A percentile compares a stretch with the other conserved stretches of the same genome.
phyloP scores from a whole-genome alignment of 2,888 invertebrate species.

The Scotopteryx bipunctaria region DNA sequence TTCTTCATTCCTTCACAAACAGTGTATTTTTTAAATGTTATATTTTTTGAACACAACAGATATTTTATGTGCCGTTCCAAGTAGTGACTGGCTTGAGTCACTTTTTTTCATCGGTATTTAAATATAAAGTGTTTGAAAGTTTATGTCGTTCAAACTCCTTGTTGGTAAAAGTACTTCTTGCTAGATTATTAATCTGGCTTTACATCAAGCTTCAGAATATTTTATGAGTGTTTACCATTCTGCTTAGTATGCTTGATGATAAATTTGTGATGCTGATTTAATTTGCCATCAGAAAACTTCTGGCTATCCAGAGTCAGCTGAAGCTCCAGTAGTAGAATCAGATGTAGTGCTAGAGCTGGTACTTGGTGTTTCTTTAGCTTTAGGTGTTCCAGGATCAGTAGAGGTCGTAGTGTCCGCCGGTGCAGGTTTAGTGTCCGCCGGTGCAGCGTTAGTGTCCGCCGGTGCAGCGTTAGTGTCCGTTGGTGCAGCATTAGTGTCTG shows the following conservation, averaged over 20 bases:
- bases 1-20: neutral
- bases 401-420: neutral
- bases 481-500: too few species aligned
- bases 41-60: too few species aligned
- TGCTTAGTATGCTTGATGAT: neutral
- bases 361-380: neutral
- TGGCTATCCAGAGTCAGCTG: slow-evolving; percentile 10
- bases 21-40: neutral
- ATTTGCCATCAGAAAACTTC: neutral
- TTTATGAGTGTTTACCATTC: slow-evolving; percentile 2
- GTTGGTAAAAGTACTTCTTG: too few species aligned
- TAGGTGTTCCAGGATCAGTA: slow-evolving; percentile 5
- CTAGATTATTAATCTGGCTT: too few species aligned
- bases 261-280: neutral
- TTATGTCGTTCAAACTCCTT: too few species aligned
- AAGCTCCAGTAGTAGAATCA: neutral
- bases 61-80: too few species aligned
- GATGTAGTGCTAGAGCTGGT: neutral
- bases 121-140: too few species aligned
- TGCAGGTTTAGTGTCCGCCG: neutral
- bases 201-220: neutral
- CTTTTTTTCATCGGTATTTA: too few species aligned
- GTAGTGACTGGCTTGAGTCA: too few species aligned
- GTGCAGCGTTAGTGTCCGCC: slow-evolving; percentile 17
- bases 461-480: neutral